phyloP scores from a whole-genome alignment of 2,888 invertebrate genomes.

The Mimumesa dahlbomi region DNA sequence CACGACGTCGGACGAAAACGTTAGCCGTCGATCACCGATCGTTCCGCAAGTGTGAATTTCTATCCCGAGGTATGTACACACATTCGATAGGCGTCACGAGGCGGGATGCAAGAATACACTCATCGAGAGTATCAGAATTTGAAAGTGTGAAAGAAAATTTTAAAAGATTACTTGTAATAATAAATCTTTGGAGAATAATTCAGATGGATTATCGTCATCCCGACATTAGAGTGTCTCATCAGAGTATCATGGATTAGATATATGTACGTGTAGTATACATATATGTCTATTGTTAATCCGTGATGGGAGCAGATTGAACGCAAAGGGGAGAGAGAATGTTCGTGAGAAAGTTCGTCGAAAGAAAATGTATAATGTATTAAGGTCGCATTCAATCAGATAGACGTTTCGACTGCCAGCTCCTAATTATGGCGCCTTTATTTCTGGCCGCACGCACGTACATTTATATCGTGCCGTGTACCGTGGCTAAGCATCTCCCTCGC shows the following conservation, averaged over 20 bases:
- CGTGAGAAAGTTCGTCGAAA: slow-evolving; percentile 18
- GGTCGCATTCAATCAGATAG: slow-evolving; percentile 26
- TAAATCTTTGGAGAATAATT: no score
- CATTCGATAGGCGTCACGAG: no score
- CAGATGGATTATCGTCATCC: no score
- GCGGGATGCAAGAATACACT: no score
- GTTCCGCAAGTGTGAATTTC: no score
- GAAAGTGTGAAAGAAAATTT: no score
- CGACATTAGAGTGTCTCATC: no score
- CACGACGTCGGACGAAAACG: background rate
- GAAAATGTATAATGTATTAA: slow-evolving; percentile 32
- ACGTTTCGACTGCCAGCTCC: slow-evolving; percentile 22
- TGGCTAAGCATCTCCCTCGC: background rate
- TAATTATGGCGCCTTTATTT: slow-evolving; percentile 57
- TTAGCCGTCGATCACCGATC: slow-evolving; percentile 8
- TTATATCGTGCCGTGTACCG: slow-evolving; percentile 20
- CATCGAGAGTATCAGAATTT: no score
- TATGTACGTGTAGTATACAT: background rate
- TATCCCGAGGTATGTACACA: no score
- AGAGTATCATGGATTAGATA: no score
- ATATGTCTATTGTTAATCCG: background rate
- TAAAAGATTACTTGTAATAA: no score
- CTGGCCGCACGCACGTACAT: slow-evolving; percentile 52
- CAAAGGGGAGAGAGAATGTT: background rate
- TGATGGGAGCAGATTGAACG: background rate